Evolutionary conservation across 2,113 vertebrate species (phyloP), one percentile per base, ranked within the genome.

Genomic region (Cisticola juncidis): DNA sequence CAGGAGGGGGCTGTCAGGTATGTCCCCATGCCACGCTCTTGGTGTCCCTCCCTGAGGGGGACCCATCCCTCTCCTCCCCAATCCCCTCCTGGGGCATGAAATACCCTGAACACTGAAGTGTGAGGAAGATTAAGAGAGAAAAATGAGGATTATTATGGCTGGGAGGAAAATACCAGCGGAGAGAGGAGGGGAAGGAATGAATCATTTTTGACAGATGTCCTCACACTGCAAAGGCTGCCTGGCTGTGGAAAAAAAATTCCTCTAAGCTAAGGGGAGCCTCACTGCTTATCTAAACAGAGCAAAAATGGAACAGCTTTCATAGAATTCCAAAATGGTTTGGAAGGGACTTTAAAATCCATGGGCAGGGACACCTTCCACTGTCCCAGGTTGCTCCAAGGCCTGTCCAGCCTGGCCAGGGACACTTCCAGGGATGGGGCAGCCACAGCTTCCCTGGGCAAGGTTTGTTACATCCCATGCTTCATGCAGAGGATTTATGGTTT

Each of bases 201-300:
- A 83, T 95, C 77, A 80, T 80, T 86, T 68, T 24, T 56, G 95
- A 86, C 94, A 94, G 81, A 88, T 83, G 81, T 68, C 94, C 68
- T 72, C 68, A 44, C 40, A 14, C 68, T 60, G 66, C 84, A 76
- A 90, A 58, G 16, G 42, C 89, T 9, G 3, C 86, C 47, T 2
- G 15, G 65, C n/a, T 48, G 42, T 25, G 73, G 31, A 33, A 65
- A 38, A 56, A 38, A 61, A 87, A 80, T 0, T 11, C 15, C 4
- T 40, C 1, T 11, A 8, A 83, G 58, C 26, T 33, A 31, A 84
- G 44, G 18, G 38, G 22, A 79, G 42, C 14, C 76, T 94, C 57
- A 8, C 1, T 64, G 71, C 65, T 79, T 68, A 68, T 28, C 76
- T 42, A 50, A 88, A 68, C 44, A 61, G 45, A 57, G 24, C 7